Conservation (phyloP, 2,797 vertebrate species). For the Hippoglossus hippoglossus region DNA sequence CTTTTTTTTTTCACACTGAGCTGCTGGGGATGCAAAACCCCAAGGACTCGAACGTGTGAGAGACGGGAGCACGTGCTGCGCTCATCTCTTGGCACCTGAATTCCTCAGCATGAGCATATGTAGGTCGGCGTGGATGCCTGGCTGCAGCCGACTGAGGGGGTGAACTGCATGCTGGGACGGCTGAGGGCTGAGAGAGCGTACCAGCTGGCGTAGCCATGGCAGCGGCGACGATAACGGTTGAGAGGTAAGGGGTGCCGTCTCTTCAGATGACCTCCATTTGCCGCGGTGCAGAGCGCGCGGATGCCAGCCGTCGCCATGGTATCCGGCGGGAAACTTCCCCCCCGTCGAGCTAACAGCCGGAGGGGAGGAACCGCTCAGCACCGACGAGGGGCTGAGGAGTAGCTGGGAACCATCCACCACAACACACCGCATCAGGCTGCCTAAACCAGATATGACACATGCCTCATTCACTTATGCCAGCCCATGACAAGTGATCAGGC, state of each 20-base stretch:
- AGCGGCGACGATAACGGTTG: constrained; percentile 11
- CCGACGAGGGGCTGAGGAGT: constrained; percentile 55
- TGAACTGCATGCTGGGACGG: constrained; percentile 63
- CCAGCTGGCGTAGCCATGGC: constrained; percentile 51
- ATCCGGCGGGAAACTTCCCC: constrained; percentile 48
- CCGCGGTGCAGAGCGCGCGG: constrained; percentile 18
- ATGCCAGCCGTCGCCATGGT: constrained; percentile 55
- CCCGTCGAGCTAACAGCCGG: constrained; percentile 65
- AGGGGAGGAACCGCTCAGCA: constrained; percentile 59
- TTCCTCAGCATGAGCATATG: constrained; percentile 63
- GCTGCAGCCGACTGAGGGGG: constrained; percentile 53
- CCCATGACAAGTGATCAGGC: constrained; percentile 66
- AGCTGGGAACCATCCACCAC: constrained; percentile 55
- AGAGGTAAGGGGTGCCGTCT: constrained; percentile 56
- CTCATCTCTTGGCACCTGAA: constrained; percentile 48
- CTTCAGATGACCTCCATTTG: constrained; percentile 67
- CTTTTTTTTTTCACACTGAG: constrained; percentile 12
- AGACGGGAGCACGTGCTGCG: constrained; percentile 40
- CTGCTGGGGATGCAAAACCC: constrained; percentile 33
- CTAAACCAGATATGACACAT: constrained; percentile 75
- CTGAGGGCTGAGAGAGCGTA: constrained; percentile 17
- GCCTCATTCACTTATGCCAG: constrained; percentile 68
- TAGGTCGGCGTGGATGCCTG: constrained; percentile 32
- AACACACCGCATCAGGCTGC: constrained; percentile 55
- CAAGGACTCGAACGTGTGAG: constrained; percentile 38